Evolutionary conservation across 1,140 invertebrate species (phyloP).

Genomic region (Drosophila tsacasi): DNA sequence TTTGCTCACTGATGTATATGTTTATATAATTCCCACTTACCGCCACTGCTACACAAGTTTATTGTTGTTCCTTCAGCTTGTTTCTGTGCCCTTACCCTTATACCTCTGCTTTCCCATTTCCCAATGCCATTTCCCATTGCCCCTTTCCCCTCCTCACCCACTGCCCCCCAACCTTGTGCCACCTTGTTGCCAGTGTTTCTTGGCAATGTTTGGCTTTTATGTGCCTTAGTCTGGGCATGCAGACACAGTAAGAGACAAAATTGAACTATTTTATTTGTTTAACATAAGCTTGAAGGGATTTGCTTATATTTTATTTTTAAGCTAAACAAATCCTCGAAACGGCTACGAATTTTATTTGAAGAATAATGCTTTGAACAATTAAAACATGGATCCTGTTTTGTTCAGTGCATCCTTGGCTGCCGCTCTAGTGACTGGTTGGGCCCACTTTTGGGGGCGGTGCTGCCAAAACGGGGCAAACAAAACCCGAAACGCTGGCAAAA

Average conservation of each 20-base stretch:
- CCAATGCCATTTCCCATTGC: conserved; percentile 9
- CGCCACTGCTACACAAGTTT: conserved; percentile 67
- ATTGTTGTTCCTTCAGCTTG: conserved; percentile 46
- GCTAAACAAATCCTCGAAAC: neutral
- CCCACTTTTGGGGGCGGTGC: conserved; percentile 1
- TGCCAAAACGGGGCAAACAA: conserved; percentile 56
- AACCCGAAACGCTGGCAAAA: conserved; percentile 67
- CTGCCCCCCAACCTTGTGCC: neutral
- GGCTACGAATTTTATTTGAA: neutral
- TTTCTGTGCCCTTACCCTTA: neutral
- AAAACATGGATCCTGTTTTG: neutral
- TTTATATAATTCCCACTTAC: conserved; percentile 83
- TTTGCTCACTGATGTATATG: conserved; percentile 73
- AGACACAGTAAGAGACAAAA: conserved; percentile 2
- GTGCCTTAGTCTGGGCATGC: conserved; percentile 5
- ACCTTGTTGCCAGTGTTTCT: conserved; percentile 34
- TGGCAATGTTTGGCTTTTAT: conserved; percentile 76
- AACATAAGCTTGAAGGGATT: neutral
- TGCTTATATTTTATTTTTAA: neutral
- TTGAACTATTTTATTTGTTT: neutral
- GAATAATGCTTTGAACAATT: no score
- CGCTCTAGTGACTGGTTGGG: conserved; percentile 27
- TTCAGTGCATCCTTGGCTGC: conserved; percentile 1
- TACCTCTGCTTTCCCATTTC: conserved; percentile 3
- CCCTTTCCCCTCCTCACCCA: neutral